Percentiles rank a stretch among this genome's conserved stretches.
phyloP scores from a whole-genome alignment of 1,140 invertebrate species.

The Triops cancriformis region DNA sequence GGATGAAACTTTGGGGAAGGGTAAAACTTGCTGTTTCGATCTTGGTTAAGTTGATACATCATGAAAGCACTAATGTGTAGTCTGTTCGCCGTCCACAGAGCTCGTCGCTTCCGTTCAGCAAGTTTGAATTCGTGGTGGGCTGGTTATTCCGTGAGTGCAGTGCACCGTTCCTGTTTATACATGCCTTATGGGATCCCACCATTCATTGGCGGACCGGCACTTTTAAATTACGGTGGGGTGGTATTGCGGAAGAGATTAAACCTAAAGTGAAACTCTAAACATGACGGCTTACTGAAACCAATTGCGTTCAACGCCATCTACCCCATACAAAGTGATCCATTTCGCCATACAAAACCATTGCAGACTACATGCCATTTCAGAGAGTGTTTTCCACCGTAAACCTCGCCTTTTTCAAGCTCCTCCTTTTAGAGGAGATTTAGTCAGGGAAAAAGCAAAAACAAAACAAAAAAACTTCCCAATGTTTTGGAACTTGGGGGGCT shows the following conservation, averaged over 20 bases:
- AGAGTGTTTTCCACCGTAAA: too few species aligned
- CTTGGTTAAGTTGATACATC: background rate
- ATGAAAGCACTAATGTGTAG: background rate
- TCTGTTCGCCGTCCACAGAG: conserved; percentile 54
- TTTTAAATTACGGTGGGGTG: conserved; percentile 88
- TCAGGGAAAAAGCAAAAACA: too few species aligned
- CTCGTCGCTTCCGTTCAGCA: conserved; percentile 86
- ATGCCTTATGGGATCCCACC: conserved; percentile 68
- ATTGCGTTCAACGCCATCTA: too few species aligned
- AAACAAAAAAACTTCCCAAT: too few species aligned
- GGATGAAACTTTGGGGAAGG: background rate
- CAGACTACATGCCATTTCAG: too few species aligned
- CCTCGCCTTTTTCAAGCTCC: too few species aligned
- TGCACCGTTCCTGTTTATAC: conserved; percentile 77
- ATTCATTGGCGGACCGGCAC: conserved; percentile 85
- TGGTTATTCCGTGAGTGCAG: conserved; percentile 90
- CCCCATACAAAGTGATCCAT: too few species aligned
- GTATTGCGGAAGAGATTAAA: conserved; percentile 72
- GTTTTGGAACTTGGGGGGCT: too few species aligned
- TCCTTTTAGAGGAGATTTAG: too few species aligned
- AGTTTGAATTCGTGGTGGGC: conserved; percentile 89
- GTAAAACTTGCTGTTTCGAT: background rate
- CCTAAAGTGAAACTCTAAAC: conserved; percentile 42
- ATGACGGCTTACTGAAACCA: too few species aligned
- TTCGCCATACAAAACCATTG: too few species aligned